A percentile compares a stretch with the other conserved stretches of the same genome.
Evolutionary conservation across 1,140 invertebrate species (phyloP).

Genomic region (Chlorops oryzae): DNA sequence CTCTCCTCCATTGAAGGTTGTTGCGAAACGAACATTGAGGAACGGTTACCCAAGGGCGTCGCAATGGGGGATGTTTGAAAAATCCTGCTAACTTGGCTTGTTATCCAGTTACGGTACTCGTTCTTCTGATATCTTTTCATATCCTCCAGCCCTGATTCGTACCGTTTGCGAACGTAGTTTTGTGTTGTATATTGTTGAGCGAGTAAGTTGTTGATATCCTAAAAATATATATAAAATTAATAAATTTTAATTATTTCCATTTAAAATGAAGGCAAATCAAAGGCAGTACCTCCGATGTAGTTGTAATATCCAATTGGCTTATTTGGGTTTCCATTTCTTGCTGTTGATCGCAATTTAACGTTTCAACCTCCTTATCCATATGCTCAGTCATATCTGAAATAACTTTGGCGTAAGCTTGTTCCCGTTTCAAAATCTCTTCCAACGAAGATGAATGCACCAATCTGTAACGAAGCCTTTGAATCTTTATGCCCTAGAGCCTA

Average conservation of each 20-base stretch:
- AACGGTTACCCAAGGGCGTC: constrained; percentile 43
- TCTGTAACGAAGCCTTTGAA: constrained; percentile 32
- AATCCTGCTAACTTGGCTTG: constrained; percentile 40
- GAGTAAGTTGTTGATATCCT: constrained; percentile 72
- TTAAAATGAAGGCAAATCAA: constrained; percentile 13
- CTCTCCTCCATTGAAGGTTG: constrained; percentile 74
- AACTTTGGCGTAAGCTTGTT: constrained; percentile 68
- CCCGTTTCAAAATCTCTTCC: constrained; percentile 71
- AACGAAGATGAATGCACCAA: constrained; percentile 72
- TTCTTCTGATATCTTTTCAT: constrained; percentile 70
- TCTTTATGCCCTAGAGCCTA: background rate
- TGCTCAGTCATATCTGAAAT: constrained; percentile 61
- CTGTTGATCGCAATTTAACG: constrained; percentile 54
- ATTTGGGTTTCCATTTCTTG: constrained; percentile 52
- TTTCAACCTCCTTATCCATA: constrained; percentile 60
- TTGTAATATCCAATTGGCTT: constrained; percentile 42
- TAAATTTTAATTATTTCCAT: constrained; percentile 43
- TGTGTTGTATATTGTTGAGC: constrained; percentile 59
- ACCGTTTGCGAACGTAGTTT: constrained; percentile 68
- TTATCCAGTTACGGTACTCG: constrained; percentile 78
- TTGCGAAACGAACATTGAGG: constrained; percentile 44
- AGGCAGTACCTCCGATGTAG: constrained; percentile 31
- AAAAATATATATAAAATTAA: background rate
- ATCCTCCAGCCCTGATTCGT: constrained; percentile 70
- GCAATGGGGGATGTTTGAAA: constrained; percentile 37